These are phyloP conservation scores for Malurus cyaneus DNA, from an alignment of 2,113 vertebrate genomes.

Conservation along the genomic window DNA sequence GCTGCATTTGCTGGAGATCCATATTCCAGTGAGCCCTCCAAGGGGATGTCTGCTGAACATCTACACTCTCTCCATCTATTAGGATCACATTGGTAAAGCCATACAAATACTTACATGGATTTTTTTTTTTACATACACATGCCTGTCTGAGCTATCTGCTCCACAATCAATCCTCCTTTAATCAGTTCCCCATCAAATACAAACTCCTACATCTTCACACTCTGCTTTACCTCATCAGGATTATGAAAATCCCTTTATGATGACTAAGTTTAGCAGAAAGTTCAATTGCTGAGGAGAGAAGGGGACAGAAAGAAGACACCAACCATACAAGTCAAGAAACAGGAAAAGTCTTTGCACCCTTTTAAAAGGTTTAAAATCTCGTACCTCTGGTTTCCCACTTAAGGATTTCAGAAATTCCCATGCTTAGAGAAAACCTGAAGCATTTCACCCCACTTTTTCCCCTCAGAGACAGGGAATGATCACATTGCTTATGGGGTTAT, in stretches of 20 bases:
- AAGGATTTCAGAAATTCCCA: neutral
- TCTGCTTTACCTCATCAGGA: neutral
- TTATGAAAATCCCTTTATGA: neutral
- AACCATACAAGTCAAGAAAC: neutral
- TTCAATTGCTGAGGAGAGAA: neutral
- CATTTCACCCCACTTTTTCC: neutral
- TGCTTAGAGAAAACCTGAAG: neutral
- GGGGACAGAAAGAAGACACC: neutral
- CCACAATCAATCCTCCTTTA: neutral
- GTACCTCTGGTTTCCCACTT: neutral
- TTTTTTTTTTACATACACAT: neutral
- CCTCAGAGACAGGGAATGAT: neutral
- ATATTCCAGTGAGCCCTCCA: neutral
- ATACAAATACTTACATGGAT: too few species aligned
- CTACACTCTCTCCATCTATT: neutral
- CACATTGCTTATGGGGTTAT: neutral
- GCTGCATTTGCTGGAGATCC: conserved; percentile 14
- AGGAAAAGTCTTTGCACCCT: conserved; percentile 1
- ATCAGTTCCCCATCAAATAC: neutral
- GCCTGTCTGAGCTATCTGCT: neutral
- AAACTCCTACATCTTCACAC: neutral
- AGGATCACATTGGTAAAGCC: neutral
- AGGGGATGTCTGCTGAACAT: neutral
- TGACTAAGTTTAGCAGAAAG: neutral
- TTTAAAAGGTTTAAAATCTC: neutral